Base-by-base conservation (phyloP, 2,888 invertebrate genomes). In the Axea sp. region DNA sequence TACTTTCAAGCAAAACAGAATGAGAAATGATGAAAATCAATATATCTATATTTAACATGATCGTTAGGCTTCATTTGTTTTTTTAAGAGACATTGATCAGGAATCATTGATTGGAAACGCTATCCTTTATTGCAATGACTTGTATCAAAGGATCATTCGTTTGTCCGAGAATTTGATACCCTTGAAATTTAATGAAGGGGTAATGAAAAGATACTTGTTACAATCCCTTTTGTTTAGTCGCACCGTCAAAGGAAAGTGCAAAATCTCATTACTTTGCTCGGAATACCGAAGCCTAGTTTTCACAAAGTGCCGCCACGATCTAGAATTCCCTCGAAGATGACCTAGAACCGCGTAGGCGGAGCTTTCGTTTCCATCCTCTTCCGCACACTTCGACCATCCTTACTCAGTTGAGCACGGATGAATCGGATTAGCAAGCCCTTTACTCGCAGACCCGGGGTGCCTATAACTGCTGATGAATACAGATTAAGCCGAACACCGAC, bases 391-490 rank as follows among this genome's bases (percentile, higher is more conserved):
- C 41, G 62, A 22, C 60, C 65, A 45, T 69, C 57, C 71, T 71
- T 69, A 78, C 76, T 79, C 77, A 82, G 81, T 81, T 84, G 81
- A 85, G 84, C 82, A 80, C 79, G 84, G 85, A 85, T 85, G 74
- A 85, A 83, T 83, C 84, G 83, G 85, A 84, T 86, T 86, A 86
- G 75, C 64, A 75, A 76, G 81, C 80, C 77, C 79, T 79, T 83
- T 81, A 80, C 81, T 78, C 79, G 79, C 74, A 76, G 74, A 78
- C 77, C 81, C 72, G 77, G 77, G 78, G 77, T 77, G 81, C 80
- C 83, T 83, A 83, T 84, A 82, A 84, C 81, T 83, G 81, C 80
- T 82, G 85, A 85, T 85, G 85, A 85, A 85, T 84, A 80, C 83
- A 83, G 85, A 85, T 85, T 85, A 85, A 84, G 73, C 77, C 76